These are phyloP conservation scores for Bolborhynchus lineola DNA, from an alignment of 2,113 vertebrate genomes.

Conservation along the genomic window DNA sequence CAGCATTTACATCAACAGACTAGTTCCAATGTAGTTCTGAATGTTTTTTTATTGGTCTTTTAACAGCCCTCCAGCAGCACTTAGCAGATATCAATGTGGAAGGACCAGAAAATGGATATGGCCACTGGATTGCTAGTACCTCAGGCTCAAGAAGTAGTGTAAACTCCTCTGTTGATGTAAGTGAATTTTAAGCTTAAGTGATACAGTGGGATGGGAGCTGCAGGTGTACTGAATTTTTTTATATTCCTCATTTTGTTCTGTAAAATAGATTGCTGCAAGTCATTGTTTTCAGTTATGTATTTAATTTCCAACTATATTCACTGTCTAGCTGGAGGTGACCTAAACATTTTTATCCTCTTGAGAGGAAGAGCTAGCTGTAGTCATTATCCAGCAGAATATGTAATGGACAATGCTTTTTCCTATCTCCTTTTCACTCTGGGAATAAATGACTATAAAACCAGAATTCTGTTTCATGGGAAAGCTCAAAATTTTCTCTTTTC, in stretches of 20 bases:
- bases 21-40: neutral
- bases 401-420: neutral
- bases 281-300: neutral
- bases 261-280: neutral
- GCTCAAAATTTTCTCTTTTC: neutral
- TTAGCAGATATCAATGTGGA: constrained; percentile 98
- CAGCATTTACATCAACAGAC: neutral
- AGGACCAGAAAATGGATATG: constrained; percentile 92
- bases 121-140: constrained; percentile 98
- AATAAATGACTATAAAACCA: neutral
- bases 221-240: neutral
- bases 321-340: neutral
- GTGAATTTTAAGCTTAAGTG: constrained; percentile 29
- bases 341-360: neutral
- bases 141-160: constrained; percentile 91
- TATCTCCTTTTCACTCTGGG: neutral
- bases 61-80: constrained; percentile 91
- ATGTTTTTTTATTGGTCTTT: neutral
- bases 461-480: neutral
- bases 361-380: neutral
- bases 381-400: neutral
- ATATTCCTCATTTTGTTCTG: neutral
- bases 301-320: neutral
- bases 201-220: neutral
- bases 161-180: constrained; percentile 87